phyloP scores from a whole-genome alignment of 2,888 invertebrate genomes.

The Coecobrya sp. region DNA sequence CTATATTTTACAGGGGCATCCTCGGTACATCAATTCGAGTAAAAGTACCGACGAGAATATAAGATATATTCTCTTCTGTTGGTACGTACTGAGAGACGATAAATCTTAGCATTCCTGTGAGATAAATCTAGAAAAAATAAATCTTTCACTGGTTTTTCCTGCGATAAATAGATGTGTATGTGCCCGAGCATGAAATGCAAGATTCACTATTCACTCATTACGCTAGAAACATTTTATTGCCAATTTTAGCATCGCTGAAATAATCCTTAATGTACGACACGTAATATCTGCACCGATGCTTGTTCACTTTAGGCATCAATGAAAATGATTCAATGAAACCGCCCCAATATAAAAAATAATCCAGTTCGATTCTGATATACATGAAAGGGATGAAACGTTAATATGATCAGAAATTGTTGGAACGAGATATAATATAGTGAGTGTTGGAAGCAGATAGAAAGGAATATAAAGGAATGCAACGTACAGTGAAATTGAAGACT shows the following conservation, averaged over 20 bases:
- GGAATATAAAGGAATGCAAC: not conserved
- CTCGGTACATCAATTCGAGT: not conserved
- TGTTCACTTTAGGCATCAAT: not conserved
- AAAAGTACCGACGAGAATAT: not conserved
- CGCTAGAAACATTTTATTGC: not conserved
- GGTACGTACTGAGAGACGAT: conserved; percentile 44
- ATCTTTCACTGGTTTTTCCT: conserved; percentile 46
- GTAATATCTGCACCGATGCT: not conserved
- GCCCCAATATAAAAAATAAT: no score
- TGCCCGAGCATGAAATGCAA: conserved; percentile 51
- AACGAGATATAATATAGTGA: no score
- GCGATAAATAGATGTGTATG: conserved; percentile 22
- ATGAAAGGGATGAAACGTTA: not conserved
- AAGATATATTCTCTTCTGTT: not conserved
- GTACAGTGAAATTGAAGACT: not conserved
- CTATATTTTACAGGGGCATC: not conserved
- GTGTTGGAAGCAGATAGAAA: no score
- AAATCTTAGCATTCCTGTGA: conserved; percentile 47
- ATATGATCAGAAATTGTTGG: not conserved
- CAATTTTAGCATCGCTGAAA: not conserved
- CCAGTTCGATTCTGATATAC: no score
- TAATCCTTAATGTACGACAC: not conserved
- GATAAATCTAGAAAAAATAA: conserved; percentile 65
- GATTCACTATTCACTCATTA: conserved; percentile 16
- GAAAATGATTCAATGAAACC: no score